Percentiles rank a stretch among this genome's conserved stretches.
Evolutionary conservation across 1,140 invertebrate species (phyloP).

Genomic region (Yoshiicerus persimilis): DNA sequence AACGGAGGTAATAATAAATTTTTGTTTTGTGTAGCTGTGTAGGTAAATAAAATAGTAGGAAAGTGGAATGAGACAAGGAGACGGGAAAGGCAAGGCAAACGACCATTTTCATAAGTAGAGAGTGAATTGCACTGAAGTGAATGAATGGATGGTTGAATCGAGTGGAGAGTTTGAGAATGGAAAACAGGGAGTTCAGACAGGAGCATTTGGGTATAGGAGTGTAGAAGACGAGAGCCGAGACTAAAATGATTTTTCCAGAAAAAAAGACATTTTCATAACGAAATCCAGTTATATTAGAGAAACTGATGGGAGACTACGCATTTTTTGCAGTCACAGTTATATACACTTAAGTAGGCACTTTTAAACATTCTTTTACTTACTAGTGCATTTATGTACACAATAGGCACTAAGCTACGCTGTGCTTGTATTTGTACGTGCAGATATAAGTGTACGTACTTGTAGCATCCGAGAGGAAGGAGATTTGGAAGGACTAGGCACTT

Average conservation of each 20-base stretch:
- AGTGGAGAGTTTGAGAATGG: neutral
- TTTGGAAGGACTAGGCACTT: neutral
- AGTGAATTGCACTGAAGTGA: neutral
- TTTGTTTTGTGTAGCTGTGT: too few species aligned
- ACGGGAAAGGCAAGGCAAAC: neutral
- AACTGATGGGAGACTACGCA: neutral
- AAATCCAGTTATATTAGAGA: conserved; percentile 29
- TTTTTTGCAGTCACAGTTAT: neutral
- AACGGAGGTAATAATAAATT: too few species aligned
- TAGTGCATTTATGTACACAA: neutral
- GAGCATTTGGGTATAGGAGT: neutral
- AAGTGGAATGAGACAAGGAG: neutral
- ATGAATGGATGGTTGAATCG: neutral
- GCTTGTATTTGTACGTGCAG: too few species aligned
- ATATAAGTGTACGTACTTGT: neutral
- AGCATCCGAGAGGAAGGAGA: neutral
- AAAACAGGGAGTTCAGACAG: neutral
- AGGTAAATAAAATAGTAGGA: neutral
- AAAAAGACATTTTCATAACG: conserved; percentile 44
- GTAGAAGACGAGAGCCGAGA: neutral
- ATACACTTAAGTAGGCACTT: neutral
- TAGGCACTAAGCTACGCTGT: too few species aligned
- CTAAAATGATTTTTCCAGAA: conserved; percentile 30
- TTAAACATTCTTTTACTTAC: neutral
- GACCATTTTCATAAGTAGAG: conserved; percentile 20